Percentiles rank a stretch among this genome's conserved stretches.
phyloP scores from a whole-genome alignment of 2,888 invertebrate genomes.

The Lasiommata megera region DNA sequence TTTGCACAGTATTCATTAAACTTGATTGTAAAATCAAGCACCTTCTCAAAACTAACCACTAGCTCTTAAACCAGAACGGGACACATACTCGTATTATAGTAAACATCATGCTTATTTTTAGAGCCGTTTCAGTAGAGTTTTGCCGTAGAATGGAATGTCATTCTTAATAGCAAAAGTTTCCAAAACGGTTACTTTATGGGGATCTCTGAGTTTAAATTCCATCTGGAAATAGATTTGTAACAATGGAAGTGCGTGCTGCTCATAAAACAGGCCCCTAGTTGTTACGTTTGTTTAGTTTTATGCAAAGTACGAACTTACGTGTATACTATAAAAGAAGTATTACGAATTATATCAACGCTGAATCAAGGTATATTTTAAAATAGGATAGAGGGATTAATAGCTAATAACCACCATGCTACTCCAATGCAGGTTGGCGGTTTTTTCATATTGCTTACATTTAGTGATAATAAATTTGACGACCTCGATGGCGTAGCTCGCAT shows the following conservation, averaged over 20 bases:
- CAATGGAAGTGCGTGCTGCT: slow-evolving; percentile 18
- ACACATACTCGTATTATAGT: slow-evolving; percentile 42
- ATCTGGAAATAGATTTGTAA: slow-evolving; percentile 25
- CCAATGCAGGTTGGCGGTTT: too few relatives aligned
- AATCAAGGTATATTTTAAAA: too few relatives aligned
- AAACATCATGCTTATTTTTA: slow-evolving; percentile 55
- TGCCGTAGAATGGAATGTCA: slow-evolving; percentile 40
- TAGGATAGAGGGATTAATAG: too few relatives aligned
- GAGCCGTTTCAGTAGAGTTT: slow-evolving; percentile 39
- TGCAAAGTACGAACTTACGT: too few relatives aligned
- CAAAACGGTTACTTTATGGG: slow-evolving; percentile 33
- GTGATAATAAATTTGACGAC: too few relatives aligned
- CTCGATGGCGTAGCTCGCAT: too few relatives aligned
- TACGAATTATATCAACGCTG: too few relatives aligned
- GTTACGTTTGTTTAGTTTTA: neutral
- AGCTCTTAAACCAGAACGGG: slow-evolving; percentile 33
- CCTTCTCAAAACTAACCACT: neutral
- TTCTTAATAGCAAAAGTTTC: slow-evolving; percentile 36
- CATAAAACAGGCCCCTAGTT: neutral
- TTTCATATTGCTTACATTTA: too few relatives aligned
- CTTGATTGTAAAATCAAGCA: too few relatives aligned
- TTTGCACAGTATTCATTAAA: too few relatives aligned
- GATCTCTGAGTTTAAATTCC: slow-evolving; percentile 26
- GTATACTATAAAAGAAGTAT: too few relatives aligned
- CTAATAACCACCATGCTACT: too few relatives aligned